Evolutionary conservation across 2,797 vertebrate species (phyloP).

Genomic region (Muraenolepis orangiensis): DNA sequence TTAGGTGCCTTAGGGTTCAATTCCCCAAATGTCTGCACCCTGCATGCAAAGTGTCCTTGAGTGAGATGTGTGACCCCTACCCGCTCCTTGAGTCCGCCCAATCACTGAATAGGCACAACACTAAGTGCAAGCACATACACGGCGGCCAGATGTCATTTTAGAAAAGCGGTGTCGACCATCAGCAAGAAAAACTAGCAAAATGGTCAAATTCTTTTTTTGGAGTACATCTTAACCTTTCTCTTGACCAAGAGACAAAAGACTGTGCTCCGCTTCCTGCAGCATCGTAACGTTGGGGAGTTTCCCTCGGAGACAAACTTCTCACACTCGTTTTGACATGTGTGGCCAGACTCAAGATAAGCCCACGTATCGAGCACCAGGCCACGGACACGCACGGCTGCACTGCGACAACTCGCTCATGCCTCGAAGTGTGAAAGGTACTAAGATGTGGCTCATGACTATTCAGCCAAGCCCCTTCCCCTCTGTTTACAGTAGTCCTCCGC

Average conservation of each 20-base stretch:
- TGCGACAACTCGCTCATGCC: not conserved
- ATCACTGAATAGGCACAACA: not conserved
- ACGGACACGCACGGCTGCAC: not conserved
- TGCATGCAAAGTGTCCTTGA: not conserved
- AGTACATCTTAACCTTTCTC: not conserved
- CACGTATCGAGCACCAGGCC: not conserved
- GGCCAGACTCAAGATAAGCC: not conserved
- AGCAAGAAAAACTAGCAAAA: not conserved
- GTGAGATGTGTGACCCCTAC: not conserved
- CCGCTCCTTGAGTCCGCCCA: not conserved
- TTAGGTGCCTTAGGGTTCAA: not conserved
- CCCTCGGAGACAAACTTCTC: not conserved
- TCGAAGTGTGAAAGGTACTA: constrained; percentile 21
- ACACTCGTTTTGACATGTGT: not conserved
- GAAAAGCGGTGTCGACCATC: not conserved
- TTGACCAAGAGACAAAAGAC: not conserved
- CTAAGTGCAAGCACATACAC: not conserved
- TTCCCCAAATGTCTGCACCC: not conserved
- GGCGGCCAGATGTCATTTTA: not conserved
- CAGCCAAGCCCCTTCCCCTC: constrained; percentile 45
- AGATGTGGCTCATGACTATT: constrained; percentile 50
- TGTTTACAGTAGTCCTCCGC: constrained; percentile 49
- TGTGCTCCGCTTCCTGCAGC: not conserved
- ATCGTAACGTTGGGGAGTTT: not conserved
- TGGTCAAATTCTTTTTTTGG: not conserved